phyloP scores from a whole-genome alignment of 2,888 invertebrate genomes.

The Sympetrum striolatum region DNA sequence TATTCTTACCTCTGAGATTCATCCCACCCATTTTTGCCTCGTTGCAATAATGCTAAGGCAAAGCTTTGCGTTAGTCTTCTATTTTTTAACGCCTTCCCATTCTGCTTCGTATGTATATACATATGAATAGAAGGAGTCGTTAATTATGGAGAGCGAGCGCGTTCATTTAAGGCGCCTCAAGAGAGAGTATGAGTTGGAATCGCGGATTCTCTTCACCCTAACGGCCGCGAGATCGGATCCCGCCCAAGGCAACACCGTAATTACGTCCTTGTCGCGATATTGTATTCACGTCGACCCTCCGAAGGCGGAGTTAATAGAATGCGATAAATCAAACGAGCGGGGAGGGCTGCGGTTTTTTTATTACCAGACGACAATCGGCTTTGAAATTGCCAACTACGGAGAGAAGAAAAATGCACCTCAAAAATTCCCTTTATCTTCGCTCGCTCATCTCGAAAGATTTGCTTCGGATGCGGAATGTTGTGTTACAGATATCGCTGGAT shows the following conservation, averaged over 20 bases:
- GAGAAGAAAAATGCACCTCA: not conserved
- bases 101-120: not conserved
- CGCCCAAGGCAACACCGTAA: not conserved
- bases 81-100: not conserved
- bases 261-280: not conserved
- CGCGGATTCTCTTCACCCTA: not conserved
- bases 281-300: not conserved
- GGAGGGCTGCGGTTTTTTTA: not conserved
- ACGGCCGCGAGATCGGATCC: not conserved
- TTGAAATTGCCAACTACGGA: not conserved
- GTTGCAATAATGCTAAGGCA: not conserved
- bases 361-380: not conserved
- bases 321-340: not conserved
- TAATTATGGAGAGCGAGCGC: not conserved
- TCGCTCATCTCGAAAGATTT: no score
- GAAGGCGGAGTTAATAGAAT: not conserved
- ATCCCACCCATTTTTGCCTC: not conserved
- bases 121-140: not conserved
- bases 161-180: not conserved
- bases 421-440: no score
- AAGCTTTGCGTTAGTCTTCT: not conserved
- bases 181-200: not conserved
- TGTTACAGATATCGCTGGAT: no score
- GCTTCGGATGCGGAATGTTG: no score
- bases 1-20: not conserved